Evolutionary conservation across 2,113 vertebrate species (phyloP), one percentile per base, ranked within the genome.

Genomic region (Dunckerocampus dactyliophorus): DNA sequence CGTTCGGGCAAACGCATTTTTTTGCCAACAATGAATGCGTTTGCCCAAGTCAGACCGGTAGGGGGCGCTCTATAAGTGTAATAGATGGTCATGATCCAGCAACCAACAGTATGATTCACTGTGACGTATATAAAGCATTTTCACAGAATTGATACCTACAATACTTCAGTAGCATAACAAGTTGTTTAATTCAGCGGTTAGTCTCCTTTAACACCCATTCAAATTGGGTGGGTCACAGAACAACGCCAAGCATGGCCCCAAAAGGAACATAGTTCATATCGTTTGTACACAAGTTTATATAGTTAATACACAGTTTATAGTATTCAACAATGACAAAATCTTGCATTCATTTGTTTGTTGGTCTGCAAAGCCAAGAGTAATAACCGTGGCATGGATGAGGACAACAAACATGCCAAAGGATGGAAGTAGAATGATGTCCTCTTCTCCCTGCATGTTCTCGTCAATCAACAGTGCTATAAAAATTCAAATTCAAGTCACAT

Each of bases 151-250:
- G 65, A 78, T 85, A 71, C 31, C 62, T 72, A 69, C 59, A 65
- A 69, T 81, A 54, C 52, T 71, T 76, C 73, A 62, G 62, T 77
- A 81, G 82, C 77, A 80, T 81, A 76, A 79, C 74, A 82, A 81
- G 70, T 80, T 69, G 61, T 85, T 88, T 85, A 88, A 88, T 86
- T 86, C 75, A 84, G 76, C 66, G 70, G 76, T 84, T 84, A 82
- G 70, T 81, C 79, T 81, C 62, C 75, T 72, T 71, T 62, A 59
- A 75, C 70, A 81, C 76, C 80, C 83, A 83, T 74, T 75, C 73
- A 72, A 85, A 80, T 74, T 70, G 82, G 72, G 73, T 74, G 65
- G 61, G 55, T 76, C 81, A 86, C 83, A 82, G 78, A 84, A 76
- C 64, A 75, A 72, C 74, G 76, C 74, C 75, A 71, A 70, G 53